Percentiles rank a stretch among this genome's conserved stretches.
These are phyloP conservation scores for Onychomys leucogaster DNA, from an alignment of 2,797 vertebrate species.

Conservation along the genomic window DNA sequence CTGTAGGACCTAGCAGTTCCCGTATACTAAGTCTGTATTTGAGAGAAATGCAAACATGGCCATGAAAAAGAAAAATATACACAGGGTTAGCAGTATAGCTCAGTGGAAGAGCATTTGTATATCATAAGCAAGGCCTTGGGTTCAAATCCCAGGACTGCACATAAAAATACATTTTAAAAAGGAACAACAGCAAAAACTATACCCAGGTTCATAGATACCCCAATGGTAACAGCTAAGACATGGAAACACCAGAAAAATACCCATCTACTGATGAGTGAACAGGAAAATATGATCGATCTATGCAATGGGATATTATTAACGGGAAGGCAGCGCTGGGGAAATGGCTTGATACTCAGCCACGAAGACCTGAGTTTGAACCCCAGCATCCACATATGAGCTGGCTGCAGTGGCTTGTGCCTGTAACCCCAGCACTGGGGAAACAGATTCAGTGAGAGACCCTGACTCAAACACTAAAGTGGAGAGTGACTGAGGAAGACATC, in stretches of 20 bases:
- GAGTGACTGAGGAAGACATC: background rate
- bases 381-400: background rate
- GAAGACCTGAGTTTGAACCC: background rate
- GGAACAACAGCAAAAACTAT: background rate
- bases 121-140: background rate
- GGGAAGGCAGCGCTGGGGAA: background rate
- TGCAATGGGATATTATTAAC: background rate
- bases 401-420: background rate
- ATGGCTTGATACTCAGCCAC: background rate
- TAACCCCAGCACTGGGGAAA: background rate
- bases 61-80: background rate
- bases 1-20: background rate
- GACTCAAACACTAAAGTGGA: background rate
- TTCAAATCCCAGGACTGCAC: background rate
- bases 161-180: background rate
- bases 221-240: background rate
- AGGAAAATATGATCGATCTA: background rate
- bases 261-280: background rate
- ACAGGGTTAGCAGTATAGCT: background rate
- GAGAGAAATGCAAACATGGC: background rate
- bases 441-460: background rate
- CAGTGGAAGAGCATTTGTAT: background rate
- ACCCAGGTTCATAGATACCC: background rate
- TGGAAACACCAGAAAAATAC: background rate
- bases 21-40: background rate